Conservation (phyloP, 1,140 invertebrate genomes). For the Contarinia nasturtii region DNA sequence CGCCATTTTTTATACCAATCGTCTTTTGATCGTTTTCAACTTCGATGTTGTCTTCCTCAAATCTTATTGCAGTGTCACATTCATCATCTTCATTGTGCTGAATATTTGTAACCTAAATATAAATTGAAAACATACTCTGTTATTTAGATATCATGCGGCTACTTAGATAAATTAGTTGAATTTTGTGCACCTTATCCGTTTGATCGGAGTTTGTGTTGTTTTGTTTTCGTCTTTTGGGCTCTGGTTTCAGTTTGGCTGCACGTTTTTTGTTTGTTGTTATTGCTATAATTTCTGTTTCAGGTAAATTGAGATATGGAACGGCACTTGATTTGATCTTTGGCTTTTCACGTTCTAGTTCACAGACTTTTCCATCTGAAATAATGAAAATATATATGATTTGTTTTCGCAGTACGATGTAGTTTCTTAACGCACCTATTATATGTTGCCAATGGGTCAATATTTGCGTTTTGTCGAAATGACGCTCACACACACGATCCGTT, state of each 20-base stretch:
- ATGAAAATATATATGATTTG: no score
- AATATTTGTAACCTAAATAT: not conserved
- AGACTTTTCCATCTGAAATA: constrained; percentile 7
- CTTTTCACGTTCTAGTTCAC: constrained; percentile 5
- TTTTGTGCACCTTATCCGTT: not conserved
- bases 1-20: no score
- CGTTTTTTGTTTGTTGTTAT: not conserved
- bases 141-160: no score
- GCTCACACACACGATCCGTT: constrained; percentile 6
- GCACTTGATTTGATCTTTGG: constrained; percentile 6
- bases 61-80: not conserved
- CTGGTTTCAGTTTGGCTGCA: not conserved
- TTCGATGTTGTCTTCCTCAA: not conserved
- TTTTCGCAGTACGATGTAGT: no score
- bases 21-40: not conserved
- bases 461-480: constrained; percentile 5
- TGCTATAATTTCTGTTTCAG: not conserved
- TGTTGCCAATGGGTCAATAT: not conserved
- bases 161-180: no score
- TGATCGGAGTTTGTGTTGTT: not conserved
- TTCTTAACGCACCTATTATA: no score
- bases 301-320: constrained; percentile 5
- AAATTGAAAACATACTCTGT: not conserved
- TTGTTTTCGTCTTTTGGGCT: not conserved
- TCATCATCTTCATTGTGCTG: not conserved